Conservation (phyloP, 2,888 invertebrate species). For the Pediacus dermestoides region DNA sequence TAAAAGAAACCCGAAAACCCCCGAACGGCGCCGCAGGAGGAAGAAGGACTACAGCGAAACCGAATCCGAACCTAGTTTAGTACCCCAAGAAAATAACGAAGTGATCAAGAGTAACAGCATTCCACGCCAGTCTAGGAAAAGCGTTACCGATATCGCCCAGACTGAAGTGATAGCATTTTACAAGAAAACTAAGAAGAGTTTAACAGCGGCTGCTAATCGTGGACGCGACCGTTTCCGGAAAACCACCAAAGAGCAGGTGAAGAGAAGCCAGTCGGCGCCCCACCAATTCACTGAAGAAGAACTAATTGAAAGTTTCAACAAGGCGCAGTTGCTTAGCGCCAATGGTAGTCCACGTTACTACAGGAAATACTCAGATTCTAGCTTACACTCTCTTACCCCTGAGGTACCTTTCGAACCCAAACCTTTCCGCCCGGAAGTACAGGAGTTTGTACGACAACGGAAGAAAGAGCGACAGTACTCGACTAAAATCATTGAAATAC, state of each 20-base stretch:
- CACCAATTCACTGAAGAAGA: slow-evolving; percentile 57
- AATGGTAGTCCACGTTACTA: slow-evolving; percentile 30
- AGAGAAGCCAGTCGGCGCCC: slow-evolving; percentile 58
- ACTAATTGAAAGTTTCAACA: slow-evolving; percentile 53
- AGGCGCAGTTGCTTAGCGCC: slow-evolving; percentile 47
- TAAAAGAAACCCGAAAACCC: slow-evolving; percentile 37
- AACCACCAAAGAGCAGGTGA: slow-evolving; percentile 40
- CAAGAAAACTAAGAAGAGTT: slow-evolving; percentile 43
- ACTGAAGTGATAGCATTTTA: slow-evolving; percentile 39
- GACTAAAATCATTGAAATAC: slow-evolving; percentile 42
- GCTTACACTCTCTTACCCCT: slow-evolving; percentile 26
- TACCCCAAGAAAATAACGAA: slow-evolving; percentile 9
- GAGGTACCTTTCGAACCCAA: slow-evolving; percentile 33
- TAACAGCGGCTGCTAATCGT: slow-evolving; percentile 33
- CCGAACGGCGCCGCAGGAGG: slow-evolving; percentile 37
- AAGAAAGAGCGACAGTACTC: slow-evolving; percentile 37
- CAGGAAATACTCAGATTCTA: slow-evolving; percentile 36
- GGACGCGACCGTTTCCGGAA: slow-evolving; percentile 36
- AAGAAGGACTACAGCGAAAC: slow-evolving; percentile 18
- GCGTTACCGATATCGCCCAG: slow-evolving; percentile 38
- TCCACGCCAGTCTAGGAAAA: slow-evolving; percentile 25
- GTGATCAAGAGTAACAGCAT: slow-evolving; percentile 18
- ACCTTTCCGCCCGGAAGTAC: slow-evolving; percentile 41
- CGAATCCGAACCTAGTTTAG: slow-evolving; percentile 20
- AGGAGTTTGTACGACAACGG: slow-evolving; percentile 35